Percentiles rank a stretch among this genome's conserved stretches.
phyloP scores from a whole-genome alignment of 2,888 invertebrate species.

The Drosophila gaucha region DNA sequence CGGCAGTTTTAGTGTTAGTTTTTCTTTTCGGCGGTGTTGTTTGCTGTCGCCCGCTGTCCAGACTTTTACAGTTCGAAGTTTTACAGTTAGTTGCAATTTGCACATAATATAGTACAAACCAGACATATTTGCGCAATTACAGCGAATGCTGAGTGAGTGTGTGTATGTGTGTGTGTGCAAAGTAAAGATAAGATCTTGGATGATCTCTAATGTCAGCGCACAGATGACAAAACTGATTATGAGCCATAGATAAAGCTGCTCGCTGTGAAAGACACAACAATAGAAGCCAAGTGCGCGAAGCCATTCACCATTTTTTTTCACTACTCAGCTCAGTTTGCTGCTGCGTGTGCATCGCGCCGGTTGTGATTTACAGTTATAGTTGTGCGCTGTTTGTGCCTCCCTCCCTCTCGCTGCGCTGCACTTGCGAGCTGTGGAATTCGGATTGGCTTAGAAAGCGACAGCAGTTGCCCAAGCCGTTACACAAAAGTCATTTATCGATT shows the following conservation, averaged over 20 bases:
- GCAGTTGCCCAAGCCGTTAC: slow-evolving; percentile 9
- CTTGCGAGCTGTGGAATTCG: slow-evolving; percentile 14
- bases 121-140: slow-evolving; percentile 27
- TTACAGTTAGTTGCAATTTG: slow-evolving; percentile 21
- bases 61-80: slow-evolving; percentile 8
- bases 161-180: slow-evolving; percentile 14
- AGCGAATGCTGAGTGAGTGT: slow-evolving; percentile 8
- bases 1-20: slow-evolving; percentile 41
- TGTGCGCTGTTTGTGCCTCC: not conserved
- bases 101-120: not conserved
- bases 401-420: slow-evolving; percentile 26
- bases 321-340: slow-evolving; percentile 50
- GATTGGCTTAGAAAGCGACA: slow-evolving; percentile 19
- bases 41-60: slow-evolving; percentile 8
- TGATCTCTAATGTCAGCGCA: slow-evolving; percentile 55
- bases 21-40: slow-evolving; percentile 42
- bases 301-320: slow-evolving; percentile 30
- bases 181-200: slow-evolving; percentile 43
- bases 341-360: slow-evolving; percentile 50
- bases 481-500: slow-evolving; percentile 12
- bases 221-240: slow-evolving; percentile 36
- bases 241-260: slow-evolving; percentile 29
- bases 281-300: slow-evolving; percentile 31
- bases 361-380: slow-evolving; percentile 40
- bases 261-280: slow-evolving; percentile 31